A percentile compares a stretch with the other conserved stretches of the same genome.
phyloP scores from a whole-genome alignment of 2,888 invertebrate species.

The Coenonympha glycerion region DNA sequence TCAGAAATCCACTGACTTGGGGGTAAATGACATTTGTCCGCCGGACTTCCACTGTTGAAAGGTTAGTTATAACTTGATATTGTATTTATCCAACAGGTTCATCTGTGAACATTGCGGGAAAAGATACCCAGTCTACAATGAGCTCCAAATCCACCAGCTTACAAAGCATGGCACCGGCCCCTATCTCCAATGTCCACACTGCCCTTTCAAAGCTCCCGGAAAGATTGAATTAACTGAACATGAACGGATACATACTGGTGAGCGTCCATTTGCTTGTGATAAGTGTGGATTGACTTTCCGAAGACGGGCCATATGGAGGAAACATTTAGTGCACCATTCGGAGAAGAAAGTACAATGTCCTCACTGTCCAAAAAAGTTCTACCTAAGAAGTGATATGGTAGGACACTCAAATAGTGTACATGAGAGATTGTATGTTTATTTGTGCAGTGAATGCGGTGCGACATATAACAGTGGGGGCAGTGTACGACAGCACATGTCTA shows the following conservation, averaged over 20 bases:
- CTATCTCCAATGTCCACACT: conserved; percentile 49
- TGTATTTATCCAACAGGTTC: conserved; percentile 28
- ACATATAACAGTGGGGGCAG: conserved; percentile 55
- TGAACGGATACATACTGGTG: conserved; percentile 57
- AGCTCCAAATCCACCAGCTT: conserved; percentile 51
- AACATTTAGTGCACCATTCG: conserved; percentile 55
- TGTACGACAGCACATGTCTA: conserved; percentile 53
- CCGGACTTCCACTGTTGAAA: too few relatives aligned
- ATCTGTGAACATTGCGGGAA: conserved; percentile 65
- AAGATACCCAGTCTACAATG: conserved; percentile 45
- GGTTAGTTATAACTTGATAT: too few relatives aligned
- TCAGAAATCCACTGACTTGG: too few relatives aligned
- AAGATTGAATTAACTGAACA: conserved; percentile 54
- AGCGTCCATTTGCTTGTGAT: conserved; percentile 62
- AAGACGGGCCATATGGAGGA: conserved; percentile 54
- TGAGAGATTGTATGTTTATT: conserved; percentile 51
- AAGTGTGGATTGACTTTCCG: conserved; percentile 64
- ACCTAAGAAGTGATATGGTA: conserved; percentile 42
- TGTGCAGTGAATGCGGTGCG: conserved; percentile 52
- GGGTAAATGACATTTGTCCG: too few relatives aligned
- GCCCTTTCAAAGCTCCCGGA: conserved; percentile 53
- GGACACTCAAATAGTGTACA: conserved; percentile 59
- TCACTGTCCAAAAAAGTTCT: conserved; percentile 56
- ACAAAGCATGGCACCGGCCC: conserved; percentile 52
- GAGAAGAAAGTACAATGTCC: conserved; percentile 57